phyloP scores from a whole-genome alignment of 2,888 invertebrate species.

The Brachypalpus laphriformis region DNA sequence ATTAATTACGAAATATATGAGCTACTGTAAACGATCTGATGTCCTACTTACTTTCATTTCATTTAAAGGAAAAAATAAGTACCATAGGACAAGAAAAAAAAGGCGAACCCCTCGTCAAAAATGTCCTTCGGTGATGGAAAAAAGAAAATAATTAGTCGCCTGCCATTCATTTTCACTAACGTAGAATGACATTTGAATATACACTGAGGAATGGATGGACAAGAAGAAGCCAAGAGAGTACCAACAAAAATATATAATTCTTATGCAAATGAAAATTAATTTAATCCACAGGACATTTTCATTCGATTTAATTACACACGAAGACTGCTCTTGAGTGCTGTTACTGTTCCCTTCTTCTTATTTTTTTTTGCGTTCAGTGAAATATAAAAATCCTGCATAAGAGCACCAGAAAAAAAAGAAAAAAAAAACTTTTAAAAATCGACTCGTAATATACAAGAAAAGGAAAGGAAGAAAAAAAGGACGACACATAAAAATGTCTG shows the following conservation, averaged over 20 bases:
- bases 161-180: constrained; percentile 68
- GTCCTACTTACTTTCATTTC: constrained; percentile 23
- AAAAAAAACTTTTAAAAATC: neutral
- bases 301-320: constrained; percentile 83
- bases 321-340: constrained; percentile 81
- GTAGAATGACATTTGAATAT: constrained; percentile 61
- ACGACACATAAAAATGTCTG: constrained; percentile 73
- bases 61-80: neutral
- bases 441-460: constrained; percentile 25
- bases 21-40: constrained; percentile 6
- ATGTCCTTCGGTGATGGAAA: constrained; percentile 28
- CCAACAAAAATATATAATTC: constrained; percentile 76
- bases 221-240: neutral
- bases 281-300: constrained; percentile 82
- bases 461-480: constrained; percentile 37
- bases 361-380: constrained; percentile 23
- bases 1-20: constrained; percentile 4
- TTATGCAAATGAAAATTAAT: constrained; percentile 83
- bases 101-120: constrained; percentile 57
- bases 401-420: neutral
- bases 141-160: constrained; percentile 69
- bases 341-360: constrained; percentile 71
- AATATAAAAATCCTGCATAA: constrained; percentile 59
- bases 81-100: neutral
- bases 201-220: constrained; percentile 20